Evolutionary conservation across 2,888 invertebrate species (phyloP), one percentile per base, ranked within the genome.

Genomic region (Ethmia dodecea): DNA sequence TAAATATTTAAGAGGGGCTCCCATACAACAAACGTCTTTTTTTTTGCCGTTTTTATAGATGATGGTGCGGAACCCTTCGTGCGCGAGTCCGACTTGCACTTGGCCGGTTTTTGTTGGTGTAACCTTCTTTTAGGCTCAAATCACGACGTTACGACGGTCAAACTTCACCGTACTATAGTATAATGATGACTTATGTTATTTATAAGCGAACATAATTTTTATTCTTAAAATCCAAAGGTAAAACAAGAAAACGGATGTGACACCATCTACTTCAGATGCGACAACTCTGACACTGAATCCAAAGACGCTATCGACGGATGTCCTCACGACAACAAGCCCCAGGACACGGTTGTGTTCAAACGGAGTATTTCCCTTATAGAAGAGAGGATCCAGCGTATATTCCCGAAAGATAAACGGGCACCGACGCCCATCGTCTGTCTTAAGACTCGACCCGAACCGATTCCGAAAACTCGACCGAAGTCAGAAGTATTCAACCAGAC

Each of bases 211-310:
- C 25, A 5, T 8, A n/a, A 25, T 25, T 25, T 5, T 18, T 18
- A 18, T n/a, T n/a, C n/a, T n/a, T n/a, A n/a, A n/a, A n/a, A n/a
- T n/a, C n/a, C n/a, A n/a, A 5, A 18, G 18, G 35, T 86, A 12
- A 79, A 80, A 51, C 80, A 79, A 47, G 86, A 86, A 40, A 77
- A 77, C 52, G 80, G 77, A 9, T 80, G 80, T 47, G 84, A 86
- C 58, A 71, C 76, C 1, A 69, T 86, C 14, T 83, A 80, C 60
- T 71, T 72, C 60, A 55, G 76, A 5, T 80, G 81, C 43, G 83
- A 84, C 52, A 72, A 69, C 58, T 75, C 80, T 0, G 80, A 80
- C 43, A 64, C 70, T 0, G 84, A 79, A 26, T 75, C 78, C 0
- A 50, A 69, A 0, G 84, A 83, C 53, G 77, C 75, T 1, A 53